A percentile compares a stretch with the other conserved stretches of the same genome.
Evolutionary conservation across 2,113 vertebrate species (phyloP).

Genomic region (Orthonyx spaldingii): DNA sequence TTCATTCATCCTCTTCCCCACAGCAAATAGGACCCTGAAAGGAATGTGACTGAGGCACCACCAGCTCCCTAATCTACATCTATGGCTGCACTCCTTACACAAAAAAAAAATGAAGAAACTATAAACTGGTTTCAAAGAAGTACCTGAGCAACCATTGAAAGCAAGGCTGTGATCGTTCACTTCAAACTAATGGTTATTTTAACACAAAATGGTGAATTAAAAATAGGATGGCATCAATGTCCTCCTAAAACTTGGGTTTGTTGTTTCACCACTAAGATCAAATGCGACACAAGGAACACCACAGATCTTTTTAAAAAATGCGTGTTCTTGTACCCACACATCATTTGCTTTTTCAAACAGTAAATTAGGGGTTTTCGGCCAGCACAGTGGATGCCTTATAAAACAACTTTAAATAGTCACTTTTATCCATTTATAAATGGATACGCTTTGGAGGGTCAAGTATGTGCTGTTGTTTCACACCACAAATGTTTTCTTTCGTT

Average conservation of each 20-base stretch:
- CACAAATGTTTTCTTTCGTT: slow-evolving; percentile 71
- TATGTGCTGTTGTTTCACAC: slow-evolving; percentile 65
- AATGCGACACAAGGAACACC: slow-evolving; percentile 63
- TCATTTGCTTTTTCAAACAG: slow-evolving; percentile 70
- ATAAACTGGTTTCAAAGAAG: slow-evolving; percentile 10
- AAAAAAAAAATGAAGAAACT: slow-evolving; percentile 21
- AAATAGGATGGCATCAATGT: slow-evolving; percentile 47
- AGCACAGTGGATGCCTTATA: slow-evolving; percentile 70
- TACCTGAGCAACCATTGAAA: slow-evolving; percentile 4
- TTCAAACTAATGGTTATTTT: slow-evolving; percentile 42
- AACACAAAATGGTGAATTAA: slow-evolving; percentile 64
- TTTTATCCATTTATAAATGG: slow-evolving; percentile 74
- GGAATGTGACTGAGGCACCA: background rate
- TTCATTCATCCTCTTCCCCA: background rate
- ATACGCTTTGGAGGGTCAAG: slow-evolving; percentile 64
- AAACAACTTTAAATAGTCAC: slow-evolving; percentile 71
- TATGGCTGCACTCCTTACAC: background rate
- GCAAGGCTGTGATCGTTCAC: slow-evolving; percentile 22
- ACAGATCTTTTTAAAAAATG: slow-evolving; percentile 63
- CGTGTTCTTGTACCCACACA: slow-evolving; percentile 67
- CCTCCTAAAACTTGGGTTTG: slow-evolving; percentile 36
- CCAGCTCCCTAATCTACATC: background rate
- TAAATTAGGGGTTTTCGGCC: slow-evolving; percentile 69
- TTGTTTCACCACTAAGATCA: slow-evolving; percentile 63
- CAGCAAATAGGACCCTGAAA: background rate